A percentile compares a stretch with the other conserved stretches of the same genome.
phyloP scores from a whole-genome alignment of 2,797 vertebrate species.

The Odontamblyopus rebecca region DNA sequence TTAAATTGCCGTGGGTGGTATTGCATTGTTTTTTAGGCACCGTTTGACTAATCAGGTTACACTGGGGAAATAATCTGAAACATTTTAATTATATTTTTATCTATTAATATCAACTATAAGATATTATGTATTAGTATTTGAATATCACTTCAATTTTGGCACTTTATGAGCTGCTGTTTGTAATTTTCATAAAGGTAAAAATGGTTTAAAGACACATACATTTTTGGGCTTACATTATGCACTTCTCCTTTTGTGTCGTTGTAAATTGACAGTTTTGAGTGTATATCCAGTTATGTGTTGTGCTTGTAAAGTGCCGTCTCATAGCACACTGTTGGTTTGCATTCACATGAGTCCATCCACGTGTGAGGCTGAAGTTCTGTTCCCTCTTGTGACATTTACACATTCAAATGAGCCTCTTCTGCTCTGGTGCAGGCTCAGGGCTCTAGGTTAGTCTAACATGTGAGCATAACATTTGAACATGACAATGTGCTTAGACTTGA shows the following conservation, averaged over 20 bases:
- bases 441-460: conserved; percentile 14
- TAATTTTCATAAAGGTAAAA: neutral
- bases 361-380: conserved; percentile 38
- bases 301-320: neutral
- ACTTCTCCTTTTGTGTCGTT: too few species aligned
- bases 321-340: conserved; percentile 38
- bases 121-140: too few species aligned
- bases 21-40: conserved; percentile 26
- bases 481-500: neutral
- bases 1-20: conserved; percentile 54
- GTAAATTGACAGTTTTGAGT: neutral
- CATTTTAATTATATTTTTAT: too few species aligned
- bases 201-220: neutral
- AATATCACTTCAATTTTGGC: neutral
- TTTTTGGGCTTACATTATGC: neutral
- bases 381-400: conserved; percentile 68
- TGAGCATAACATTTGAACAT: neutral
- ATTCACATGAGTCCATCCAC: conserved; percentile 25
- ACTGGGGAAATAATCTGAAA: neutral
- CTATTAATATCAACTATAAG: too few species aligned
- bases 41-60: conserved; percentile 46
- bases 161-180: neutral
- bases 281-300: neutral
- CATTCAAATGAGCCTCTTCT: conserved; percentile 64
- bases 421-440: conserved; percentile 29